Base-by-base conservation (phyloP, 2,888 invertebrate species). In the Onchidella celtica region DNA sequence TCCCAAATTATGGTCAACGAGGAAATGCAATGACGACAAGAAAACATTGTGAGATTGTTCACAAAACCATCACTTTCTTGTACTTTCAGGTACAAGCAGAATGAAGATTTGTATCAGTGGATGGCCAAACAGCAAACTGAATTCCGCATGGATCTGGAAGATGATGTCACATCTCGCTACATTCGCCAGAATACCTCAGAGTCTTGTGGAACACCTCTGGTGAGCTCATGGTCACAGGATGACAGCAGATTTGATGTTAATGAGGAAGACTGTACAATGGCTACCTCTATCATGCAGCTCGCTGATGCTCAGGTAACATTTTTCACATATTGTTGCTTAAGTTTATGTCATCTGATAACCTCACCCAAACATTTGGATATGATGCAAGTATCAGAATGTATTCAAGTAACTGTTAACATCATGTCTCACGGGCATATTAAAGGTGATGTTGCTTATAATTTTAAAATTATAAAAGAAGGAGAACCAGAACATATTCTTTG, bases 81-180 rank as follows among this genome's bases (percentile, higher is more conserved):
- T 47, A 47, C 17, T 47, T 47, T 17, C 32, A 87, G 88, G 63
- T 86, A 88, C 47, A 89, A 91, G 69, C 89, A 92, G 27, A 95
- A 95, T n/a, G 97, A 97, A 91, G 98, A 98, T 93, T 94, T 98
- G 65, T 98, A 98, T 75, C 87, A 90, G 88, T 98, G 98, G 98
- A 98, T 98, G 98, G 97, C 97, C 1, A 97, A 97, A 89, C 98
- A 98, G 90, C 97, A 97, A 88, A 79, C 32, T n/a, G 38, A 79
- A 34, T 87, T 88, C 55, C 79, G 21, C 29, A 38, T 76, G 63
- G 76, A 81, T 29, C 66, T 84, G 27, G 84, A 84, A 47, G 84
- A 82, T 21, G 82, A 82, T 14, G 36, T 63, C 17, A 59, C 69
- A 57, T n/a, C n/a, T n/a, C 81, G 77, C 0, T 76, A 85, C 87